A percentile compares a stretch with the other conserved stretches of the same genome.
Evolutionary conservation across 2,888 invertebrate species (phyloP).

Genomic region (Torymus aiolomorphi): DNA sequence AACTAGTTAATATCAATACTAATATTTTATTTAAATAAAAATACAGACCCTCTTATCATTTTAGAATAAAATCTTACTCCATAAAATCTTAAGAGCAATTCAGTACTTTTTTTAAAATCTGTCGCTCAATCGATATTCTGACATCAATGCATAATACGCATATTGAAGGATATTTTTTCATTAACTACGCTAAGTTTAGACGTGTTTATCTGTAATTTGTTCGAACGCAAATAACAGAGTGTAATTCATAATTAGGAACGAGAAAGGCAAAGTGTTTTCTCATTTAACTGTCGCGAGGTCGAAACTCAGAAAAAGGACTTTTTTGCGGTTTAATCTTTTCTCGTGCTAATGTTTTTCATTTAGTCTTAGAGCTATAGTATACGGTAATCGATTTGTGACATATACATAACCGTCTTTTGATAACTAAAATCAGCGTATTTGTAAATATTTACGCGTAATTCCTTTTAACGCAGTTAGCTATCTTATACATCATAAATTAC

Average conservation of each 20-base stretch:
- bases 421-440: slow-evolving; percentile 25
- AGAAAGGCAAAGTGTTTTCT: slow-evolving; percentile 41
- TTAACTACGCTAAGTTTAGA: slow-evolving; percentile 51
- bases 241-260: slow-evolving; percentile 55
- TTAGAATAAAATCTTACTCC: slow-evolving; percentile 2
- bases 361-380: slow-evolving; percentile 8
- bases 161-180: slow-evolving; percentile 40
- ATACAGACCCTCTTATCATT: background rate
- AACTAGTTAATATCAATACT: too few species aligned
- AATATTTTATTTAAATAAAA: background rate
- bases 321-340: slow-evolving; percentile 22
- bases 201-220: slow-evolving; percentile 43
- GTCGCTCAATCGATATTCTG: slow-evolving; percentile 23
- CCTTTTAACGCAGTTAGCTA: slow-evolving; percentile 16
- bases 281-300: slow-evolving; percentile 48
- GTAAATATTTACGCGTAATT: slow-evolving; percentile 19
- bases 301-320: slow-evolving; percentile 50
- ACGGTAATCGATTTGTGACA: slow-evolving; percentile 19
- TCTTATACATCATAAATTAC: slow-evolving; percentile 21
- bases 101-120: slow-evolving; percentile 28
- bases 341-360: background rate
- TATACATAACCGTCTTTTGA: too few species aligned
- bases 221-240: slow-evolving; percentile 49
- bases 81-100: slow-evolving; percentile 8
- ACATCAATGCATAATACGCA: slow-evolving; percentile 34